These are phyloP conservation scores for Cyphomyrus plagiostoma DNA, from an alignment of 2,113 vertebrate species.

Conservation along the genomic window DNA sequence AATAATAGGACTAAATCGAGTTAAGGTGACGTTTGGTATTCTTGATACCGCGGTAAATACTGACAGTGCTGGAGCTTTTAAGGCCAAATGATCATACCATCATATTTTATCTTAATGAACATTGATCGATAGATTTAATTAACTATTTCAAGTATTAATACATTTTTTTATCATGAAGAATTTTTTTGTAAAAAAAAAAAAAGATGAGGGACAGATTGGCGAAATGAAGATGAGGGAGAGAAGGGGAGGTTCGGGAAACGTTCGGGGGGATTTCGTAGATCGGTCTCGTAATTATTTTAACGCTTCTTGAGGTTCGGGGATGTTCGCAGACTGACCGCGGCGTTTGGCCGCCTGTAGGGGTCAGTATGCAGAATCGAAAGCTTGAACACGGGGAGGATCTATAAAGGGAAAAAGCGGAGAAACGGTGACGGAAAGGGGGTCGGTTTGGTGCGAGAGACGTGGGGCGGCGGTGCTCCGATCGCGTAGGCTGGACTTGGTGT, in stretches of 20 bases:
- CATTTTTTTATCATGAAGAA: background rate
- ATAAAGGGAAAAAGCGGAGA: background rate
- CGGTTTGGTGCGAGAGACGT: background rate
- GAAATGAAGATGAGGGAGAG: background rate
- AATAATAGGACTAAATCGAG: background rate
- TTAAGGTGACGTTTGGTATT: background rate
- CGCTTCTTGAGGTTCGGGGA: background rate
- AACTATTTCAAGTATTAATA: background rate
- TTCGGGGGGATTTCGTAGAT: background rate
- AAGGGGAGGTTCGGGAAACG: background rate
- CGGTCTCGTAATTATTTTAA: background rate
- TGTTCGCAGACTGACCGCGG: background rate
- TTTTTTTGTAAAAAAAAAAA: background rate
- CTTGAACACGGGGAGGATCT: background rate
- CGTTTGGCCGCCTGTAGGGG: constrained; percentile 25
- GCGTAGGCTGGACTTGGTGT: background rate
- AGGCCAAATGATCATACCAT: background rate
- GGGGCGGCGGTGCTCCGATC: background rate
- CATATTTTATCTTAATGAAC: background rate
- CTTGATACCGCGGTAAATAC: background rate
- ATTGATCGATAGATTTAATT: background rate
- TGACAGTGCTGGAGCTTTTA: background rate
- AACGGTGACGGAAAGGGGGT: background rate
- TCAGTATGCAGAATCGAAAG: constrained; percentile 23
- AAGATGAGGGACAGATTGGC: background rate